Evolutionary conservation across 2,113 vertebrate species (phyloP).

Genomic region (Melanocharis versteri): DNA sequence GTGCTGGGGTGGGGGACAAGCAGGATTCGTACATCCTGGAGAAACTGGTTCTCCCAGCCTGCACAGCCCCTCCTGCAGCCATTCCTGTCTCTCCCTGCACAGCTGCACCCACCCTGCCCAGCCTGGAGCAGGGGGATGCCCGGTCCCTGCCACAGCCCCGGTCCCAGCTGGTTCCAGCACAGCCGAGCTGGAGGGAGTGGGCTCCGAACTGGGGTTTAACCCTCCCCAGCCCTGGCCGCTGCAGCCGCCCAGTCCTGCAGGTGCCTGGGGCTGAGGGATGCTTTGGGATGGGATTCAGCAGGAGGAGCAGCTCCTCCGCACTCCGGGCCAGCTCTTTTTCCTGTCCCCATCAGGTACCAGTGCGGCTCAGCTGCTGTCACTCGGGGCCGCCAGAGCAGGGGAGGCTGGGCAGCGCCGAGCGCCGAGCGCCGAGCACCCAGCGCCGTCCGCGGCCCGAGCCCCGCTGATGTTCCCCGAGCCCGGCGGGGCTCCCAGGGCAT

Average conservation of each 20-base stretch:
- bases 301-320: not conserved
- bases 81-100: not conserved
- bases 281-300: not conserved
- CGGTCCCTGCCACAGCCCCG: not conserved
- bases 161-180: not conserved
- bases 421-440: too few species aligned
- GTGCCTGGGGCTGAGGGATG: not conserved
- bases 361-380: not conserved
- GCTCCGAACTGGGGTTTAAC: not conserved
- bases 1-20: not conserved
- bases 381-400: not conserved
- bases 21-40: not conserved
- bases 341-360: not conserved
- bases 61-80: not conserved
- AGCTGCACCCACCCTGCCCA: not conserved
- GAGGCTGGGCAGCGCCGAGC: not conserved
- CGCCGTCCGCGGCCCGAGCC: too few species aligned
- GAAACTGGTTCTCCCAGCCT: not conserved
- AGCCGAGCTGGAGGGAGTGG: not conserved
- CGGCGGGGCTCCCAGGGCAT: too few species aligned
- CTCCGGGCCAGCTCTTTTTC: not conserved
- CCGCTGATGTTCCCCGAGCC: too few species aligned
- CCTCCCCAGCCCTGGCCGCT: not conserved
- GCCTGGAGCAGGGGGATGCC: not conserved
- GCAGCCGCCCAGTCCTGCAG: not conserved